phyloP scores from a whole-genome alignment of 2,797 vertebrate genomes.

The Aplochiton taeniatus region DNA sequence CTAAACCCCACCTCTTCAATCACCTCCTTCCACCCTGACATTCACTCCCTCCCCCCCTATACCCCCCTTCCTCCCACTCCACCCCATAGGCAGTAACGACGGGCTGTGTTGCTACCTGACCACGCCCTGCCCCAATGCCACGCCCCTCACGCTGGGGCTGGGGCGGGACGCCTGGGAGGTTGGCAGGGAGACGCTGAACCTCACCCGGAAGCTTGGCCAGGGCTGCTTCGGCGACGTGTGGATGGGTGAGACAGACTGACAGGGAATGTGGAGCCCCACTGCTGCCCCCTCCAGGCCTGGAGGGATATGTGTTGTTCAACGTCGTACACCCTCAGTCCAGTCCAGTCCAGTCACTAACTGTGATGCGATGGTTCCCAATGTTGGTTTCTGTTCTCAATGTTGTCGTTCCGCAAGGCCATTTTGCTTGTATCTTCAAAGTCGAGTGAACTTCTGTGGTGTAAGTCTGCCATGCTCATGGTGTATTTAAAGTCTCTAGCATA shows the following conservation, averaged over 20 bases:
- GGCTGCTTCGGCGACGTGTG: conserved; percentile 98
- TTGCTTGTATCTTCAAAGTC: neutral
- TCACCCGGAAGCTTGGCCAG: conserved; percentile 88
- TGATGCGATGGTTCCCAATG: too few relatives aligned
- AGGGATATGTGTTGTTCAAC: conserved; percentile 19
- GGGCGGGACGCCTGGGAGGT: conserved; percentile 97
- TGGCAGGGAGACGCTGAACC: conserved; percentile 75
- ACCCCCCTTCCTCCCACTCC: conserved; percentile 17
- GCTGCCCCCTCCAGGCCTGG: conserved; percentile 23
- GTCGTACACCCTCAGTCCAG: neutral
- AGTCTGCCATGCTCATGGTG: too few relatives aligned
- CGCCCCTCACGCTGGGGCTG: conserved; percentile 90
- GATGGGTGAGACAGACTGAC: conserved; percentile 81
- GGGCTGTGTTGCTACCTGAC: conserved; percentile 92
- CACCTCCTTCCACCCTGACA: conserved; percentile 20
- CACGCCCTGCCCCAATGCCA: conserved; percentile 78
- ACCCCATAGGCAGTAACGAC: conserved; percentile 82
- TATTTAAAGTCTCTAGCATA: conserved; percentile 17
- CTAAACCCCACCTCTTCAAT: neutral
- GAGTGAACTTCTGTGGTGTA: too few relatives aligned
- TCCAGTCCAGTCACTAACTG: conserved; percentile 18
- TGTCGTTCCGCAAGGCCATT: conserved; percentile 3
- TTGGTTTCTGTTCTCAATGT: neutral
- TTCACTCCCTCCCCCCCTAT: conserved; percentile 17
- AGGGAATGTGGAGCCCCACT: too few relatives aligned